phyloP scores from a whole-genome alignment of 2,888 invertebrate genomes.

The Tigriopus californicus region DNA sequence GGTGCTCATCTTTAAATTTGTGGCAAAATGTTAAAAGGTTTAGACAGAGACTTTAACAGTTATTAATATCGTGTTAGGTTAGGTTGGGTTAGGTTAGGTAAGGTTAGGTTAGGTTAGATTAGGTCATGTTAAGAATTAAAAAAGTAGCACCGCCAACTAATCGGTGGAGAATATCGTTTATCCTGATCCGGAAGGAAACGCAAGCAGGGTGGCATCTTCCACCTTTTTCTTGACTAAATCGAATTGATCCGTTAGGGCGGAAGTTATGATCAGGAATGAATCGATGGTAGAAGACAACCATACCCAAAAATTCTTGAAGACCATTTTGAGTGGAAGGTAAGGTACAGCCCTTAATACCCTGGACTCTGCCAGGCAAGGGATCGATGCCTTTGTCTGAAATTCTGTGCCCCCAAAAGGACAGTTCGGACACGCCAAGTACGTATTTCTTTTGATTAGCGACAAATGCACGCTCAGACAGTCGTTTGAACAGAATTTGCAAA shows the following conservation, averaged over 20 bases:
- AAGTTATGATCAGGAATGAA: neutral
- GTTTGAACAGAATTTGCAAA: neutral
- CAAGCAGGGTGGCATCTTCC: neutral
- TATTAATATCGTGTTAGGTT: no score
- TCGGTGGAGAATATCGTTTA: no score
- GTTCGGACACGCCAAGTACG: neutral
- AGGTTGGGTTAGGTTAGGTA: no score
- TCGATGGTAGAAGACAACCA: neutral
- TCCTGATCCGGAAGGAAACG: neutral
- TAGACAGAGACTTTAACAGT: no score
- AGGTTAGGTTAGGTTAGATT: no score
- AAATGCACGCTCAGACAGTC: neutral
- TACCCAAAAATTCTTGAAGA: conserved; percentile 9
- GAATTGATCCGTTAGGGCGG: neutral
- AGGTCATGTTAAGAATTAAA: no score
- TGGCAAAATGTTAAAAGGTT: no score
- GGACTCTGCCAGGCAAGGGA: no score
- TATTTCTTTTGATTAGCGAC: neutral
- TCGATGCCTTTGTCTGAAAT: conserved; percentile 13
- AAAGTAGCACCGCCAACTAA: no score
- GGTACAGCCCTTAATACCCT: no score
- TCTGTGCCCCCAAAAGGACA: conserved; percentile 16
- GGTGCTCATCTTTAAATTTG: no score
- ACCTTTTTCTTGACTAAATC: neutral
- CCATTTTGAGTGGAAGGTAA: conserved; percentile 16